phyloP scores from a whole-genome alignment of 2,113 vertebrate species.

The Calonectris borealis region DNA sequence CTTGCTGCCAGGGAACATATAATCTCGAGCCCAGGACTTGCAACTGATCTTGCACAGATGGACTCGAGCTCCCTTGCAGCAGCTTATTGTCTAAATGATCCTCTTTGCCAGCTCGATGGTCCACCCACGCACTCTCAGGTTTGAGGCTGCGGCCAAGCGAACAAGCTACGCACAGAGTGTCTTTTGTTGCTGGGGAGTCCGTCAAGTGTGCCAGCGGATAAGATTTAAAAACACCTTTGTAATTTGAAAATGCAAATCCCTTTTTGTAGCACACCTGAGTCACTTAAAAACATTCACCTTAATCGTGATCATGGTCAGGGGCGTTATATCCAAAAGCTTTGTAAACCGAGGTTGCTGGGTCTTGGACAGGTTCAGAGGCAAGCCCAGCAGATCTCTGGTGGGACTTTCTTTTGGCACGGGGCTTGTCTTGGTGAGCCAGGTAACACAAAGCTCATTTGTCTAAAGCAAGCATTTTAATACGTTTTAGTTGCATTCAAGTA shows the following conservation, averaged over 20 bases:
- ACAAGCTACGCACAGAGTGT: background rate
- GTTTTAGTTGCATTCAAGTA: background rate
- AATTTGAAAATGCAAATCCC: background rate
- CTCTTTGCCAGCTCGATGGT: background rate
- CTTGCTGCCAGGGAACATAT: background rate
- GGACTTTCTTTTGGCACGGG: background rate
- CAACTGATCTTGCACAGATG: background rate
- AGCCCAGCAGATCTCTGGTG: background rate
- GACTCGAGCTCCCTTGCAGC: background rate
- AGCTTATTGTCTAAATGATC: background rate
- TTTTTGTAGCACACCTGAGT: background rate
- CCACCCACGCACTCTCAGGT: background rate
- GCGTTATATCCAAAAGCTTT: background rate
- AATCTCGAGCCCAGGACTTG: background rate
- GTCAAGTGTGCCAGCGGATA: background rate
- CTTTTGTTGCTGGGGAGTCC: background rate
- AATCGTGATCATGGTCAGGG: background rate
- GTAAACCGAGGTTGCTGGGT: background rate
- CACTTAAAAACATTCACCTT: background rate
- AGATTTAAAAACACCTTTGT: background rate
- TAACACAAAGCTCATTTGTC: background rate
- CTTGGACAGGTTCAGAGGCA: background rate
- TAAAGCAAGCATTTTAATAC: background rate
- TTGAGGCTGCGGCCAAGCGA: background rate
- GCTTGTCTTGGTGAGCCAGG: background rate